A percentile compares a stretch with the other conserved stretches of the same genome.
phyloP scores from a whole-genome alignment of 1,140 invertebrate genomes.

The Chironomus striatipennis region DNA sequence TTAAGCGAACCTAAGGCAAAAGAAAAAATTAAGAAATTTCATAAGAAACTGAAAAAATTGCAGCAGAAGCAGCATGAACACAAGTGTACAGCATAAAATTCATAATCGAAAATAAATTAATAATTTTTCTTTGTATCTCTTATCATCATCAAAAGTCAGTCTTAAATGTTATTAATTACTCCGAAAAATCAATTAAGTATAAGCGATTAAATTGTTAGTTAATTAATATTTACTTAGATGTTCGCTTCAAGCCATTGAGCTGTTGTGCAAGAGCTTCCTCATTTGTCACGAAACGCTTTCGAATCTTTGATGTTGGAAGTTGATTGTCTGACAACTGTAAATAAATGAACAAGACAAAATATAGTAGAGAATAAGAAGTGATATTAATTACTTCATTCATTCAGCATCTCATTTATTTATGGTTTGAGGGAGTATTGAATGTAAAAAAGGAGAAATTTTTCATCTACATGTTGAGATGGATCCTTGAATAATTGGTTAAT shows the following conservation, averaged over 20 bases:
- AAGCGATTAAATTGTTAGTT: not conserved
- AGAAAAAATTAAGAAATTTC: not conserved
- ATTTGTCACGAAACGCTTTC: constrained; percentile 26
- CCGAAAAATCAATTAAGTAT: not conserved
- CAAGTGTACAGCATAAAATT: not conserved
- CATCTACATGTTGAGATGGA: no score
- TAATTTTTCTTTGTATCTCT: not conserved
- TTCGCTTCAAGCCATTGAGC: constrained; percentile 23
- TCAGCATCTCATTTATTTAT: not conserved
- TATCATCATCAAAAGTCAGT: constrained; percentile 11
- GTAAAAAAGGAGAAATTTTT: no score
- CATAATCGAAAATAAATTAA: not conserved
- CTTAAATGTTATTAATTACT: constrained; percentile 14
- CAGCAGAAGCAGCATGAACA: not conserved
- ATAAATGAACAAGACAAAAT: no score
- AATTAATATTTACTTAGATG: constrained; percentile 19
- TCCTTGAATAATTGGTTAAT: no score
- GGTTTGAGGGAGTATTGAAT: no score
- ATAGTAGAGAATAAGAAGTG: not conserved
- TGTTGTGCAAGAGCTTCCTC: constrained; percentile 24
- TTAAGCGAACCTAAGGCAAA: no score
- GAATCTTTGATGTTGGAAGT: constrained; percentile 14
- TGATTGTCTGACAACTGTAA: constrained; percentile 18
- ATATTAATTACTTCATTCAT: not conserved
- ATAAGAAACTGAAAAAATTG: not conserved